A percentile compares a stretch with the other conserved stretches of the same genome.
Evolutionary conservation across 2,888 invertebrate species (phyloP).

Genomic region (Biston betularia): DNA sequence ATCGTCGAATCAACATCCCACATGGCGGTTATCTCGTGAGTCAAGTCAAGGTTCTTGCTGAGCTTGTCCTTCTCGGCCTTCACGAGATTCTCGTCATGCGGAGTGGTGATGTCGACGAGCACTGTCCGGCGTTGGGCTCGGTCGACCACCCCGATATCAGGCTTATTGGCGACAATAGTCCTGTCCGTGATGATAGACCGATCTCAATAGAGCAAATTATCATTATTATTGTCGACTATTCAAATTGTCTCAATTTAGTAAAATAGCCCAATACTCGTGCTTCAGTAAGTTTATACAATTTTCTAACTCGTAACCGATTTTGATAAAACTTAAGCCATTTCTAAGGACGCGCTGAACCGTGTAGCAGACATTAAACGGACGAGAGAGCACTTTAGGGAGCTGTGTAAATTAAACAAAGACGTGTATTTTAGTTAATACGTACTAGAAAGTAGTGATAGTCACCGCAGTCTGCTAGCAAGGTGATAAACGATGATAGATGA

Average conservation of each 20-base stretch:
- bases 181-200: too few relatives aligned
- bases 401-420: slow-evolving; percentile 14
- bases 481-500: not conserved
- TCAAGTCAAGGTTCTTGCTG: too few relatives aligned
- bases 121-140: too few relatives aligned
- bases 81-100: too few relatives aligned
- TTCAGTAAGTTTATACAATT: slow-evolving; percentile 15
- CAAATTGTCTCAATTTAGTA: slow-evolving; percentile 4
- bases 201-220: too few relatives aligned
- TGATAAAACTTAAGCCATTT: slow-evolving; percentile 30
- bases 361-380: slow-evolving; percentile 21
- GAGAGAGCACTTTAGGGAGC: slow-evolving; percentile 20
- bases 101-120: too few relatives aligned
- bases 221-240: not conserved
- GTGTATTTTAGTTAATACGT: slow-evolving; percentile 8
- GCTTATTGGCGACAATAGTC: too few relatives aligned
- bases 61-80: too few relatives aligned
- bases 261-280: slow-evolving; percentile 11
- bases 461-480: not conserved
- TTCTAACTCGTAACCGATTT: slow-evolving; percentile 23
- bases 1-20: too few relatives aligned
- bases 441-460: not conserved
- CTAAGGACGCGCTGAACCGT: slow-evolving; percentile 18
- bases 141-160: too few relatives aligned
- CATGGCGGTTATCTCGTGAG: too few relatives aligned